Base-by-base conservation (phyloP, 2,797 vertebrate species). In the Sebastolobus altivelis region DNA sequence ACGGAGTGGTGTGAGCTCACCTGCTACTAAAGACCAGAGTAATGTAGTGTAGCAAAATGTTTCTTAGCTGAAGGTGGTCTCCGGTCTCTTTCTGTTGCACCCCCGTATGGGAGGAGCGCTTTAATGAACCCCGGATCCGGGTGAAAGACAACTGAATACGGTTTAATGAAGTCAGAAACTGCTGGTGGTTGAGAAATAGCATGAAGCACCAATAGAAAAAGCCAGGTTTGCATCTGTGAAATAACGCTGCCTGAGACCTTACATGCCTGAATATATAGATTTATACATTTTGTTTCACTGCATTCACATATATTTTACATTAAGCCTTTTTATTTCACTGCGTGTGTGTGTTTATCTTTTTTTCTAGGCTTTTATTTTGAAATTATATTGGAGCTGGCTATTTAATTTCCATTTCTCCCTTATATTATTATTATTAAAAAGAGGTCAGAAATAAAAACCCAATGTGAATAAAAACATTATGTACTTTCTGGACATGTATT, bases 41-140 rank as follows among this genome's bases (percentile, higher is more conserved):
- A 92, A 92, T 92, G 89, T 84, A 83, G 84, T 88, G 86, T 82
- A 60, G 81, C 86, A 73, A 85, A 91, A 86, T 87, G 81, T 83
- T 86, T 87, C 68, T 33, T 1, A 82, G 77, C 78, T 77, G 78
- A 82, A 52, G 83, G 71, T 60, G 78, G 60, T 74, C 79, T 87
- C 54, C 7, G 54, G 65, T 75, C 77, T 80, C 59, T 78, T 86
- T 88, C 75, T 76, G 69, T 70, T 82, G 40, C 67, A 65, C 69
- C 81, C 31, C 65, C 14, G 65, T 81, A 27, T 29, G 66, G 66
- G n/a, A 83, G 33, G 65, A 84, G 62, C 12, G 40, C 70, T 83
- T 85, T 88, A 89, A 89, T 90, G 88, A 92, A 80, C 55, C 81
- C n/a, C 3, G 37, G 14, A 89, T 81, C 72, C 37, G 70, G 75